Evolutionary conservation across 2,888 invertebrate genomes (phyloP), one percentile per base, ranked within the genome.

Genomic region (Callosobruchus maculatus): DNA sequence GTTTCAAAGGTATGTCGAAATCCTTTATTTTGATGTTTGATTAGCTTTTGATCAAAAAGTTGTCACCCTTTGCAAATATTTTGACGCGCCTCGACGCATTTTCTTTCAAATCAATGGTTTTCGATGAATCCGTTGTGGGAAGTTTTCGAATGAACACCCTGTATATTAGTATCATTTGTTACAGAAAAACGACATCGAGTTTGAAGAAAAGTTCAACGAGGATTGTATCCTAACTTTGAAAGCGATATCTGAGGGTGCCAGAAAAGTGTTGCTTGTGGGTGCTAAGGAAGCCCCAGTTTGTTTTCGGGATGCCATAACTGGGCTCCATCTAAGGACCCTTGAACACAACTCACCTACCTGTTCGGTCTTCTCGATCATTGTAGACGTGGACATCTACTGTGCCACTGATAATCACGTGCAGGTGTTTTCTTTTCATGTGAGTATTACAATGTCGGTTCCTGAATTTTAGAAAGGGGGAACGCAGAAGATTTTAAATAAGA

Each of bases 371-470:
- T 49, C 49, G 49, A 49, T 49, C 49, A 49, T 49, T 18, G 49
- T 49, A 1, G 49, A 49, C 49, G 49, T 49, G 7, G 13, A 91
- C 76, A 89, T 95, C n/a, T 94, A 92, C 84, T 94, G 94, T 81
- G 94, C 94, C 5, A 94, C 94, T 0, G 93, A 92, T 81, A 91
- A 90, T 78, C 91, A 92, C 77, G 91, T 95, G 84, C 90, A 92
- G 75, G 91, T 92, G n/a, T 93, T 92, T 83, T 92, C 93, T 85
- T 94, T 94, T 87, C 88, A 91, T 80, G 95, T 94, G 82, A 90
- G 92, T 90, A 9, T n/a, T 4, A n/a, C n/a, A n/a, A n/a, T n/a
- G n/a, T n/a, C n/a, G n/a, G n/a, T n/a, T n/a, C n/a, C n/a, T n/a
- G n/a, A n/a, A n/a, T n/a, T n/a, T n/a, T n/a, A n/a, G n/a, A n/a